These are phyloP conservation scores for Stenoptilia bipunctidactyla DNA, from an alignment of 2,888 invertebrate genomes.

Conservation along the genomic window DNA sequence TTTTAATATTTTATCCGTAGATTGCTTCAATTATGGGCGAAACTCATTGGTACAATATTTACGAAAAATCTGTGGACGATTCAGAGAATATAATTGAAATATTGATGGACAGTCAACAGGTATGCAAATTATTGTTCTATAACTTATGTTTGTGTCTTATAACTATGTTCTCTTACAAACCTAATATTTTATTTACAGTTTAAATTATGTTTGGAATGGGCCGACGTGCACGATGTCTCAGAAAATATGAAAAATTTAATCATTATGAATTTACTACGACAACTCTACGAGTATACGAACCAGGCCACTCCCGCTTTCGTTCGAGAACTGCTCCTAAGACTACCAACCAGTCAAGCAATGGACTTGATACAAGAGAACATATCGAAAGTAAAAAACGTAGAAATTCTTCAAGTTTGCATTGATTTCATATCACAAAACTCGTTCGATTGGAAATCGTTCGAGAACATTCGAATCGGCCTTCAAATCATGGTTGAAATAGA, in stretches of 20 bases:
- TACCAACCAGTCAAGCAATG: slow-evolving; percentile 71
- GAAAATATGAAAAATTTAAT: slow-evolving; percentile 68
- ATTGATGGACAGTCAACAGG: slow-evolving; percentile 68
- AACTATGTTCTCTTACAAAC: neutral
- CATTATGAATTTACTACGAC: slow-evolving; percentile 64
- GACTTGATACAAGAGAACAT: slow-evolving; percentile 75
- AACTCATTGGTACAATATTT: slow-evolving; percentile 73
- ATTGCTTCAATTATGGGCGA: slow-evolving; percentile 68
- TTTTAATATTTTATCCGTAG: slow-evolving; percentile 25
- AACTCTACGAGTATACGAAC: slow-evolving; percentile 66
- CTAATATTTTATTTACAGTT: slow-evolving; percentile 47
- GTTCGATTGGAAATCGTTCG: slow-evolving; percentile 61
- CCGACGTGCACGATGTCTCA: slow-evolving; percentile 73
- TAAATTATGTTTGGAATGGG: slow-evolving; percentile 78
- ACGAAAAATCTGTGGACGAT: slow-evolving; percentile 64
- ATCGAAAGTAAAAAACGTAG: slow-evolving; percentile 72
- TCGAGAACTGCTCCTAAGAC: slow-evolving; percentile 68
- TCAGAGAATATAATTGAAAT: slow-evolving; percentile 66
- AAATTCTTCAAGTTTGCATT: slow-evolving; percentile 74
- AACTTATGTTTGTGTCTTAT: neutral
- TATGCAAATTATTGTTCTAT: slow-evolving; percentile 18
- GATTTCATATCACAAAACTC: slow-evolving; percentile 71
- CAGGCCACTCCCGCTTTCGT: slow-evolving; percentile 51
- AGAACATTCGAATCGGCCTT: slow-evolving; percentile 76
- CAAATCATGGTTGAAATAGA: slow-evolving; percentile 76